Base-by-base conservation (phyloP, 1,140 invertebrate species). In the Saccostrea glomerata region DNA sequence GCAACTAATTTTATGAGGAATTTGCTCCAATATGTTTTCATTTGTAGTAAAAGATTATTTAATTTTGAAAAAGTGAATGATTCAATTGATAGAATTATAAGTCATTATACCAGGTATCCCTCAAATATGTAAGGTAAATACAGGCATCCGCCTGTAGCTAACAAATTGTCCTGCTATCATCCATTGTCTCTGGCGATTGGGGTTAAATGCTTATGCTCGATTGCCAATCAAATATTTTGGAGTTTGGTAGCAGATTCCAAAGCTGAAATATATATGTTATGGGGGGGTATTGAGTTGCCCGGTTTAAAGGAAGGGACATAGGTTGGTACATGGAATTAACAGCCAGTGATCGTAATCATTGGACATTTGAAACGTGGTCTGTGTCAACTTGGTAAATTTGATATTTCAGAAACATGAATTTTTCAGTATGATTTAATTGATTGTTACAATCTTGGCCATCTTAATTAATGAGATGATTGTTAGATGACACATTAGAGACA, bases 361-460 rank as follows among this genome's bases (percentile, higher is more conserved):
- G 25, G 70, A 77, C 25, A 77, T 77, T 77, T 77, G 70, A 77
- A 77, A 77, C 70, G 36, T 56, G 82, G 47, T 54, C 23, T 84
- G 82, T 84, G 82, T 84, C 47, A 84, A 84, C 47, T 54, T 54
- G n/a, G 82, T 55, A 84, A 84, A 84, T 84, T 84, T 84, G 82
- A 84, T 84, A 84, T 84, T 55, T 55, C 36, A 54, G 55, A 55
- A 84, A 84, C 82, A 84, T 84, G 47, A 84, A 84, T 84, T 84
- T 84, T 84, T 84, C 47, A 84, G 55, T 84, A 55, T 84, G 82
- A 84, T 84, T 84, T 55, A 56, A 84, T 84, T 84, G 82, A 84
- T 84, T 84, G 55, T n/a, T 54, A 40, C 55, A 84, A 84, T 84
- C 82, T n/a, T n/a, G 55, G 40, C 55, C 36, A 84, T 84, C 82